A percentile compares a stretch with the other conserved stretches of the same genome.
Conservation (phyloP, 1,140 invertebrate genomes). For the Odontomachus brunneus region DNA sequence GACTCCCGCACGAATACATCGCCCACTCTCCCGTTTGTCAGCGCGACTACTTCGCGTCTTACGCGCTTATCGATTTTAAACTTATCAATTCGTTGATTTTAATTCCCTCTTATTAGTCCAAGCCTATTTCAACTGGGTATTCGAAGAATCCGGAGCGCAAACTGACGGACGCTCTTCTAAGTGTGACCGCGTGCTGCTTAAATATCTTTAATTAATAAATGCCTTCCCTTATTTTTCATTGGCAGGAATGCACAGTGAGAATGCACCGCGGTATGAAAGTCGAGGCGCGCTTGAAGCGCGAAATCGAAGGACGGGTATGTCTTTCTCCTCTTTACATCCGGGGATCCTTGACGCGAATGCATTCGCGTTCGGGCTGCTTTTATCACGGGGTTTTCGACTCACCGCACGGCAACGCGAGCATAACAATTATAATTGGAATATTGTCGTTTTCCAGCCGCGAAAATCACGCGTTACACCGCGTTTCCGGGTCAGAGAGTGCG, state of each 20-base stretch:
- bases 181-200: neutral
- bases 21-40: too few species aligned
- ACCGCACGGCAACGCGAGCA: neutral
- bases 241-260: neutral
- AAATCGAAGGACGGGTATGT: neutral
- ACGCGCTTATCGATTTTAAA: too few species aligned
- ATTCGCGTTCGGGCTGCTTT: neutral
- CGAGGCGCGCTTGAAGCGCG: neutral
- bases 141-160: neutral
- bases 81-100: neutral
- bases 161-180: neutral
- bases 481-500: too few species aligned
- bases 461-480: too few species aligned
- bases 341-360: neutral
- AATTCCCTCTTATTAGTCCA: neutral
- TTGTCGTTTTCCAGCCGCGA: too few species aligned
- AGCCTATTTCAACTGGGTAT: neutral
- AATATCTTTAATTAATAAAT: slow-evolving; percentile 34
- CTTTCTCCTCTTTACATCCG: neutral
- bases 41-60: too few species aligned
- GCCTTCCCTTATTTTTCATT: neutral
- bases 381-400: neutral
- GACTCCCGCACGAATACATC: too few species aligned
- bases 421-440: neutral
- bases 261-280: neutral